These are phyloP conservation scores for Diadema setosum DNA, from an alignment of 35 echinoderm and acorn worm species.

Conservation along the genomic window DNA sequence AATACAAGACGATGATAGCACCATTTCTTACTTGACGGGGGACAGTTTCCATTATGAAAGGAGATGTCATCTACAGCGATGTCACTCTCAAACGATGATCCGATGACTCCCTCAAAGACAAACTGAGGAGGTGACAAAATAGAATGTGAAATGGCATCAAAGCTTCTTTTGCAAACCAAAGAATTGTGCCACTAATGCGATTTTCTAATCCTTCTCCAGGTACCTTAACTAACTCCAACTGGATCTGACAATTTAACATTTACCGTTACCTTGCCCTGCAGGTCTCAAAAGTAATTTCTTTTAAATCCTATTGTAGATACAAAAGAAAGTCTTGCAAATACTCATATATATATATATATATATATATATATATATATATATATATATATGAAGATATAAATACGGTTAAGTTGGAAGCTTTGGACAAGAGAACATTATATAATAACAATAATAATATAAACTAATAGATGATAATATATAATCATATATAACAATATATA, in stretches of 20 bases:
- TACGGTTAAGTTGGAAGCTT: no score
- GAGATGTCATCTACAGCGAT: constrained; percentile 76
- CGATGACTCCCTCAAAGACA: constrained; percentile 62
- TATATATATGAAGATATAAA: background rate
- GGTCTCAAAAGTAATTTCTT: no score
- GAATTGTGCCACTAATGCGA: no score
- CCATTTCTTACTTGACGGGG: constrained; percentile 36
- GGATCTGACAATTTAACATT: no score
- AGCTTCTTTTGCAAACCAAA: no score
- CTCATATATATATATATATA: background rate
- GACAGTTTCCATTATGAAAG: background rate
- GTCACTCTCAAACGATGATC: constrained; percentile 54
- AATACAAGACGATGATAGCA: background rate
- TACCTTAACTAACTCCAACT: no score
- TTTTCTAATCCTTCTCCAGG: no score
- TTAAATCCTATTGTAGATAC: no score
- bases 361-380: background rate
- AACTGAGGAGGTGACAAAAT: background rate
- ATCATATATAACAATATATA: background rate
- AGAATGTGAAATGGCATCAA: background rate
- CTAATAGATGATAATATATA: background rate
- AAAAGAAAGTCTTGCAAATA: background rate
- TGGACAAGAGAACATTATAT: no score
- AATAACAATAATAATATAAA: background rate
- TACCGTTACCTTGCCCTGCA: no score